Base-by-base conservation (phyloP, 2,797 vertebrate genomes). In the Leuciscus waleckii region DNA sequence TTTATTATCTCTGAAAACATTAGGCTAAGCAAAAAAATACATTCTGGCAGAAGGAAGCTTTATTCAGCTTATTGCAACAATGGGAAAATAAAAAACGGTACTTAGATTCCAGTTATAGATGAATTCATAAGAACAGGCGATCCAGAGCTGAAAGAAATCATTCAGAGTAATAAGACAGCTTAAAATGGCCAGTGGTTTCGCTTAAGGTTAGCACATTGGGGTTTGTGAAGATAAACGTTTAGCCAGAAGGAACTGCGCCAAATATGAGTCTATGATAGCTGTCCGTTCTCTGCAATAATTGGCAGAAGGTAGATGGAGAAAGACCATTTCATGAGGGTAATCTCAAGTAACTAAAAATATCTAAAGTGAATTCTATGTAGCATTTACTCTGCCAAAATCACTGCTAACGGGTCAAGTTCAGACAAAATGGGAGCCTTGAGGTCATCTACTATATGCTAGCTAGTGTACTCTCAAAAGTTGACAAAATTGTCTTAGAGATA, bases 1-100 rank as follows among this genome's bases (percentile, higher is more conserved):
- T 83, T 77, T n/a, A 43, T 70, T 58, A 56, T 80, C 54, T 70
- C 58, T 51, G 14, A 63, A 80, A 83, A 82, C 68, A 86, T 83
- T 81, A 71, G 37, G 21, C 13, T 65, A 41, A 56, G 46, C 56
- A 37, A 82, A 37, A 82, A 49, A 74, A 81, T 14, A 68, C 35
- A 68, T 41, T 56, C 61, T 68, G 61, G 32, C 21, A 32, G 35
- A 41, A 23, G 32, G 32, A 54, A 21, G 46, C 58, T 83, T 67
- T 67, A 29, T 51, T 76, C 61, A 51, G 43, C 58, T 67, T 65
- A 51, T 13, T 39, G 43, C 58, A 39, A 67, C 71, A 76, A 76
- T 71, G 56, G 41, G 19, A 35, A 37, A 74, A 46, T 19, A 61
- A 70, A 69, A 51, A 56, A 73, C 43, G 23, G 69, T 35, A 19